Conservation (phyloP, 2,888 invertebrate species). For the Leistus spinibarbis region DNA sequence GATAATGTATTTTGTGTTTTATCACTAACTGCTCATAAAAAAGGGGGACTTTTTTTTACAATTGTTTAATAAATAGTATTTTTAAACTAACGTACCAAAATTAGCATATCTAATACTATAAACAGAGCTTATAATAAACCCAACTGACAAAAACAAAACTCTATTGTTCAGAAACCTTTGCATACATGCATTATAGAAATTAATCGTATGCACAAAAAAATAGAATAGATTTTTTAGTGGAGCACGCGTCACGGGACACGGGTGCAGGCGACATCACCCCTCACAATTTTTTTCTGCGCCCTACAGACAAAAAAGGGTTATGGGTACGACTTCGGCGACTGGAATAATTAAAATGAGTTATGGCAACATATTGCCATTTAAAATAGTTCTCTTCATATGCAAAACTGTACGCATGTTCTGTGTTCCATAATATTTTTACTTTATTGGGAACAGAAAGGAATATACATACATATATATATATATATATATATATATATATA, state of each 20-base stretch:
- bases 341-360: slow-evolving; percentile 37
- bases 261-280: not conserved
- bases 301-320: slow-evolving; percentile 23
- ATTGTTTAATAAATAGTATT: not conserved
- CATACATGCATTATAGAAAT: not conserved
- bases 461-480: not conserved
- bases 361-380: slow-evolving; percentile 38
- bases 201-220: not conserved
- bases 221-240: not conserved
- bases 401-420: not conserved
- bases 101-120: not conserved
- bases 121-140: not conserved
- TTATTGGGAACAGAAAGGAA: not conserved
- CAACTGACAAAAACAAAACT: not conserved
- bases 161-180: not conserved
- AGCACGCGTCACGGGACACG: not conserved
- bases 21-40: too few relatives aligned
- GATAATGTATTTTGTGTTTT: too few relatives aligned
- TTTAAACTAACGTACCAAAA: not conserved
- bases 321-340: not conserved
- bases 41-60: too few relatives aligned
- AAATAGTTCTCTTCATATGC: slow-evolving; percentile 11
- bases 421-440: not conserved
- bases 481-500: too few relatives aligned
- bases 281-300: slow-evolving; percentile 16